Conservation (phyloP, 1,140 invertebrate genomes). For the Bombus vancouverensis region DNA sequence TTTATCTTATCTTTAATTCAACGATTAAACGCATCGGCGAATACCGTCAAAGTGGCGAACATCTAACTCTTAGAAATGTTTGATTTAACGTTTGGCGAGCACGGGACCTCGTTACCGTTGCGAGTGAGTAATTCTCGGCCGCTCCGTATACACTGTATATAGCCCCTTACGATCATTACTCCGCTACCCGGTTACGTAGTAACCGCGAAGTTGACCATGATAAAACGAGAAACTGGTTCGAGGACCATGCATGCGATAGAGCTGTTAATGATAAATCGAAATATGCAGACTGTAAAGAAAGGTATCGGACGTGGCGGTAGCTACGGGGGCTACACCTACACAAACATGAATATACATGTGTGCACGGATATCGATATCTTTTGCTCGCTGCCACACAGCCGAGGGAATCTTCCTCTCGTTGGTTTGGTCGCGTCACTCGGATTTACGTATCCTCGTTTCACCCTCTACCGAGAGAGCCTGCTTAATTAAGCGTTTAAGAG, state of each 20-base stretch:
- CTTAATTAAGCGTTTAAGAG: constrained; percentile 80
- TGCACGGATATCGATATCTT: constrained; percentile 45
- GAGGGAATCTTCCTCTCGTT: constrained; percentile 16
- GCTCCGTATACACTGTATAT: constrained; percentile 21
- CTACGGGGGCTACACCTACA: constrained; percentile 26
- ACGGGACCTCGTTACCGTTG: constrained; percentile 12
- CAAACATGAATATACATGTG: not conserved
- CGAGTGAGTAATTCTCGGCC: constrained; percentile 23
- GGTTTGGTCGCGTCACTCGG: constrained; percentile 56
- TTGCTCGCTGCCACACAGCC: not conserved
- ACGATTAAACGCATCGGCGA: not conserved
- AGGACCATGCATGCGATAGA: constrained; percentile 71
- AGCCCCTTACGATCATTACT: constrained; percentile 75
- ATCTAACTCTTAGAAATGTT: constrained; percentile 3
- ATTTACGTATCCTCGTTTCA: constrained; percentile 70
- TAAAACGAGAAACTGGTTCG: constrained; percentile 69
- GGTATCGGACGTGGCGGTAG: constrained; percentile 38
- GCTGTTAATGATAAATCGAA: constrained; percentile 78
- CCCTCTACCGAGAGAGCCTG: constrained; percentile 53
- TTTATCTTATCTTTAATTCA: not conserved
- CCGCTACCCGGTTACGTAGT: constrained; percentile 72
- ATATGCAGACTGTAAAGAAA: constrained; percentile 58
- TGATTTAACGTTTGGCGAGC: not conserved
- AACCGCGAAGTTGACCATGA: constrained; percentile 56
- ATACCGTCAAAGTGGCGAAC: not conserved